Percentiles rank a stretch among this genome's conserved stretches.
These are phyloP conservation scores for Eulemur rubriventer DNA, from an alignment of 2,797 vertebrate species.

Conservation along the genomic window DNA sequence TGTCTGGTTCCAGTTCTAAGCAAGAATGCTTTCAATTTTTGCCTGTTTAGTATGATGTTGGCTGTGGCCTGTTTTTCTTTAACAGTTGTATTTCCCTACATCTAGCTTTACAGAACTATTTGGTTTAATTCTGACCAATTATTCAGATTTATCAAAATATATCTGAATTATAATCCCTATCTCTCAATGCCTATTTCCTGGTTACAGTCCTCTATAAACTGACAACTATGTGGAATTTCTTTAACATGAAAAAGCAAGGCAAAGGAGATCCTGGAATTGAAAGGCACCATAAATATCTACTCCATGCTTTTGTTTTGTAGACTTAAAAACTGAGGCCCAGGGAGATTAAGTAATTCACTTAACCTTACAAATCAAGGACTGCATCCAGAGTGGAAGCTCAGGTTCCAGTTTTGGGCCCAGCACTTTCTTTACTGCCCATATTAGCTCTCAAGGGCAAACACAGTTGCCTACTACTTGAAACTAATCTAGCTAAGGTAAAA, in stretches of 20 bases:
- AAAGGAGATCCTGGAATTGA: neutral
- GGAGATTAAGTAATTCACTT: neutral
- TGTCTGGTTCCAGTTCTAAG: no score
- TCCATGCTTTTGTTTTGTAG: neutral
- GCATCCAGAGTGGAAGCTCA: neutral
- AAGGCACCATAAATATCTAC: neutral
- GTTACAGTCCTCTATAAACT: neutral
- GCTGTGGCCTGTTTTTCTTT: neutral
- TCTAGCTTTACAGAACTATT: conserved; percentile 5
- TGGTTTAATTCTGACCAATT: conserved; percentile 47
- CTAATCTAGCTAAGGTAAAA: neutral
- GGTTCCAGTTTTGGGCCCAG: neutral
- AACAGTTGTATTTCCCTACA: neutral
- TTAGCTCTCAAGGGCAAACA: neutral
- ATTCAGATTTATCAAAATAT: conserved; percentile 21
- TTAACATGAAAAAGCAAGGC: neutral
- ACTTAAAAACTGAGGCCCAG: neutral
- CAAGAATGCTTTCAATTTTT: no score
- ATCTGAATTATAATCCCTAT: neutral
- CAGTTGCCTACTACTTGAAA: neutral
- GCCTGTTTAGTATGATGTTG: no score
- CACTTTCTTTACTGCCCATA: neutral
- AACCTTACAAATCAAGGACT: neutral
- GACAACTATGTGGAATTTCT: neutral
- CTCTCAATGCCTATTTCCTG: neutral